Base-by-base conservation (phyloP, 2,113 vertebrate genomes). In the Spea multiplicata region DNA sequence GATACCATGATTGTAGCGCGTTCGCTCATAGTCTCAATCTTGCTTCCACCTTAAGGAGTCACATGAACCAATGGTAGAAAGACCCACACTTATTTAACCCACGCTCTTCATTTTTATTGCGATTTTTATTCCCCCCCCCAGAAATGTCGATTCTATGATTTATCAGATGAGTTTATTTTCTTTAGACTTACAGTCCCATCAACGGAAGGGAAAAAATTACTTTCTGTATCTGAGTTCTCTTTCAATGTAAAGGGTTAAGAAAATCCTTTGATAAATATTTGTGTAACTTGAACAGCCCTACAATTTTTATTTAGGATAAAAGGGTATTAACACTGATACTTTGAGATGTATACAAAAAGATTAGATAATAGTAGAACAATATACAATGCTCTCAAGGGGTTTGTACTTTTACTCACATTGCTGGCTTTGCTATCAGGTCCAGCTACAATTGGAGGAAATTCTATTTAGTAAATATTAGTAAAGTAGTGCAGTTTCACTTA, bases 391-490 rank as follows among this genome's bases (percentile, higher is more conserved):
- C 52, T 78, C 62, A 75, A 81, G 80, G 71, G 78, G 83, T 76
- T 64, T 70, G 84, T 82, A 68, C 81, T 88, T 59, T 87, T 85
- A 82, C 84, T 75, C 89, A 88, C 87, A 89, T 30, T 85, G 78
- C 81, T 81, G 81, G 66, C 83, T 91, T 90, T 89, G 85, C 87
- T 89, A 86, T 86, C 83, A 69, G 64, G 85, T 91, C 88, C 82
- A 84, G 73, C 77, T 83, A 46, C 44, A 84, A 82, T 80, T 85
- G 87, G 82, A 83, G 82, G 82, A 76, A 89, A 88, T 86, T 76
- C 81, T 83, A 91, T 87, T 86, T 81, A 72, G 79, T 44, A 66
- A 53, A 17, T 9, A 3, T 30, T 30, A 30, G 30, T 30, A 30
- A 30, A 30, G n/a, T 30, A 30, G 1, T 30, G 30, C 30, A 30